phyloP scores from a whole-genome alignment of 1,140 invertebrate species.

The Teleogryllus occipitalis region DNA sequence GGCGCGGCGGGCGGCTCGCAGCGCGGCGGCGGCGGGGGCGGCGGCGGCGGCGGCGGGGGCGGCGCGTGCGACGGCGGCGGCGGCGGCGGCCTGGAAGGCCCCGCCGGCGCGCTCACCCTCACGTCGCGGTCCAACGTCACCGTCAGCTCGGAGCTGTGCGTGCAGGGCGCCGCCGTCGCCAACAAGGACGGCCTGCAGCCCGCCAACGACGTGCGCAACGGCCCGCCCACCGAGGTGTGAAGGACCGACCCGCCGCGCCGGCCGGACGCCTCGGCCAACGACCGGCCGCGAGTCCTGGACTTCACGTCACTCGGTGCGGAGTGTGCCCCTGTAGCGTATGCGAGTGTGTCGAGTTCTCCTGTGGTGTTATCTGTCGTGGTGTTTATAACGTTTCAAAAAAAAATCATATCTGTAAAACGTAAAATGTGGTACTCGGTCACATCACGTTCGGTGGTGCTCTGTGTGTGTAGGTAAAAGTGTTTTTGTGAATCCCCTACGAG shows the following conservation, averaged over 20 bases:
- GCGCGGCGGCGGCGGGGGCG: slow-evolving; percentile 32
- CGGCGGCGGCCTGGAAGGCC: slow-evolving; percentile 42
- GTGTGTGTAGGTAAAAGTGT: too few species aligned
- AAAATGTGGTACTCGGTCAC: too few species aligned
- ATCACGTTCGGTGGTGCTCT: too few species aligned
- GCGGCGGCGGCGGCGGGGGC: slow-evolving; percentile 16
- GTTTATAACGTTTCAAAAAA: too few species aligned
- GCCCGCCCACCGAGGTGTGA: not conserved
- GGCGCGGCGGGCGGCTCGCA: slow-evolving; percentile 37
- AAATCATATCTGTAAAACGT: too few species aligned
- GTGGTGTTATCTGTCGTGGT: too few species aligned
- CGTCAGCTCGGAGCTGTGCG: slow-evolving; percentile 32
- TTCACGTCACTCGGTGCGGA: too few species aligned
- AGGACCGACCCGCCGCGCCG: not conserved
- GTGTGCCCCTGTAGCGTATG: too few species aligned
- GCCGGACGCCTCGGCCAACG: too few species aligned
- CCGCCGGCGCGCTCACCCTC: slow-evolving; percentile 43
- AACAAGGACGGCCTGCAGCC: not conserved
- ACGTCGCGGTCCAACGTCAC: slow-evolving; percentile 47
- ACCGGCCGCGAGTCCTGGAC: too few species aligned
- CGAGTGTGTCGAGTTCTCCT: too few species aligned
- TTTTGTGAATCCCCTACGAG: too few species aligned
- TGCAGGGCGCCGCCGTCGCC: not conserved
- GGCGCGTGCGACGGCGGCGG: slow-evolving; percentile 28
- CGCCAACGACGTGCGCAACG: not conserved